Conservation (phyloP, 2,888 invertebrate species). For the Rhopalosiphum nymphaeae region DNA sequence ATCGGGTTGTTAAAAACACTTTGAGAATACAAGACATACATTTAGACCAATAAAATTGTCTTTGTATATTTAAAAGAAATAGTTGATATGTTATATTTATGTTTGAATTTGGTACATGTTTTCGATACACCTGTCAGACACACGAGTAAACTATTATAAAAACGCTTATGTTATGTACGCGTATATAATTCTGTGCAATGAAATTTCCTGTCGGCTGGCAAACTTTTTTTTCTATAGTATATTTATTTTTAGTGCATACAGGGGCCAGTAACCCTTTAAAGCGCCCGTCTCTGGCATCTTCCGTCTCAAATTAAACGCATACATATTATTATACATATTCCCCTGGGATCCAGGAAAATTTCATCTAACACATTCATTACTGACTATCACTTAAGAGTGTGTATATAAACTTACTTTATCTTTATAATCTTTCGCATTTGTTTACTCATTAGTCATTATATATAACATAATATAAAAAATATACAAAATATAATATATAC, state of each 20-base stretch:
- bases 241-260: constrained; percentile 64
- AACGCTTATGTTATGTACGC: neutral
- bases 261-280: constrained; percentile 65
- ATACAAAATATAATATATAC: neutral
- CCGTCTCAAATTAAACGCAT: constrained; percentile 56
- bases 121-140: constrained; percentile 44
- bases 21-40: neutral
- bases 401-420: constrained; percentile 1
- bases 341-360: constrained; percentile 60
- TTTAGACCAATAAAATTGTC: constrained; percentile 43
- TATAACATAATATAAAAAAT: neutral
- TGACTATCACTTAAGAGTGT: constrained; percentile 37
- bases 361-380: constrained; percentile 60
- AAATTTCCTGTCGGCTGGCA: constrained; percentile 57
- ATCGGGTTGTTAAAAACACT: neutral
- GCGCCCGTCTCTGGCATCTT: constrained; percentile 58
- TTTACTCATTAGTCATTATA: constrained; percentile 29
- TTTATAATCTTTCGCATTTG: constrained; percentile 28
- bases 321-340: constrained; percentile 15
- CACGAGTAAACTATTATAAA: neutral
- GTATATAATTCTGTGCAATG: constrained; percentile 44
- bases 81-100: neutral
- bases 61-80: neutral
- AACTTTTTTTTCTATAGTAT: constrained; percentile 47
- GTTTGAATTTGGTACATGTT: constrained; percentile 1